Evolutionary conservation across 1,140 invertebrate genomes (phyloP).

Genomic region (Drosophila novamexicana): DNA sequence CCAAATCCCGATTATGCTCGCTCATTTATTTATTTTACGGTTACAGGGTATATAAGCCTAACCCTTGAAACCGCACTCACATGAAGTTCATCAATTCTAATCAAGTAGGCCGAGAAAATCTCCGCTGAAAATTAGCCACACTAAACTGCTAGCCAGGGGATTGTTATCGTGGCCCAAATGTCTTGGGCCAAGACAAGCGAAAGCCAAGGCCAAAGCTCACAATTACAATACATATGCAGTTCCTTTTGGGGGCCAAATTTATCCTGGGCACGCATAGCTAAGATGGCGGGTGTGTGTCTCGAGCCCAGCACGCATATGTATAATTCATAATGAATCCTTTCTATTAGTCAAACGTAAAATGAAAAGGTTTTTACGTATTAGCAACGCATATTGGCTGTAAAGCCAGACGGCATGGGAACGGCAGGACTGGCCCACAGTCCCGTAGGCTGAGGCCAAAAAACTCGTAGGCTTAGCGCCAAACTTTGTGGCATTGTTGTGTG

Average conservation of each 20-base stretch:
- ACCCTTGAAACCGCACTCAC: slow-evolving; percentile 54
- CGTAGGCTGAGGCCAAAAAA: slow-evolving; percentile 25
- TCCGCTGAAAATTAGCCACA: slow-evolving; percentile 74
- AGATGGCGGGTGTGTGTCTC: slow-evolving; percentile 8
- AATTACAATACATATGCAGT: slow-evolving; percentile 40
- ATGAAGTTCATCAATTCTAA: slow-evolving; percentile 79
- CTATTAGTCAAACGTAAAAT: slow-evolving; percentile 82
- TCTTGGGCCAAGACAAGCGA: slow-evolving; percentile 16
- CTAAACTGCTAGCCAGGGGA: slow-evolving; percentile 55
- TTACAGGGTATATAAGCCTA: not conserved
- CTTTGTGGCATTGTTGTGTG: slow-evolving; percentile 73
- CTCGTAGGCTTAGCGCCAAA: slow-evolving; percentile 58
- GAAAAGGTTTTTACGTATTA: slow-evolving; percentile 75
- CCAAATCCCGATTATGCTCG: not conserved
- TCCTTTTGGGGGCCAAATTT: slow-evolving; percentile 57
- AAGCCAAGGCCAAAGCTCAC: slow-evolving; percentile 45
- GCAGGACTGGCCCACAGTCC: slow-evolving; percentile 12
- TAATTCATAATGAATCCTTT: slow-evolving; percentile 83
- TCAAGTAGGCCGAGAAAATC: slow-evolving; percentile 67
- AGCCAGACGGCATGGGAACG: slow-evolving; percentile 35
- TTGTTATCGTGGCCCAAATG: slow-evolving; percentile 27
- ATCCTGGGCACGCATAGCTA: slow-evolving; percentile 64
- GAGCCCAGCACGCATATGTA: slow-evolving; percentile 60
- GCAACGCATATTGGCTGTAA: slow-evolving; percentile 74
- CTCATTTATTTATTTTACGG: not conserved